Evolutionary conservation across 2,888 invertebrate species (phyloP).

Genomic region (Ligdia adustata): DNA sequence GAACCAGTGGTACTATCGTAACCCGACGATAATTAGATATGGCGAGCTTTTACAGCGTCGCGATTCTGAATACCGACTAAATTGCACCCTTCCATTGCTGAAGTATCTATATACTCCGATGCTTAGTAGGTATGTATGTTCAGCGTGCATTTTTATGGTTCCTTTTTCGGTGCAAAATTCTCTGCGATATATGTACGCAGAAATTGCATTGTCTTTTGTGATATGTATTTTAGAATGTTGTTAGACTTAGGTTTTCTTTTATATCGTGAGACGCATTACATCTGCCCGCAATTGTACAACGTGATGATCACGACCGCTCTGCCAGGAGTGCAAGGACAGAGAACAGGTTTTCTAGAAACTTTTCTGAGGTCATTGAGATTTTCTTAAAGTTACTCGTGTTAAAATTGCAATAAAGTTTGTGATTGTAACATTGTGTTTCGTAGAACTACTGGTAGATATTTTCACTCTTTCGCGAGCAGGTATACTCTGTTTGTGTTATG

Average conservation of each 20-base stretch:
- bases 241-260: conserved; percentile 1
- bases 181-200: conserved; percentile 5
- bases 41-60: conserved; percentile 80
- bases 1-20: conserved; percentile 47
- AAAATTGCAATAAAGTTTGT: too few species aligned
- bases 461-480: too few species aligned
- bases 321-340: too few species aligned
- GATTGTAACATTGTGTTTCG: too few species aligned
- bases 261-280: too few species aligned
- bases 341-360: too few species aligned
- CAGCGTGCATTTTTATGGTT: conserved; percentile 53
- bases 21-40: conserved; percentile 80
- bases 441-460: too few species aligned
- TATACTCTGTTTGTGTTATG: too few species aligned
- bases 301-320: too few species aligned
- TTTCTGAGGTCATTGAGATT: too few species aligned
- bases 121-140: conserved; percentile 48
- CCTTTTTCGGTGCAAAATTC: conserved; percentile 14
- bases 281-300: too few species aligned
- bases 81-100: conserved; percentile 80
- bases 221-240: conserved; percentile 6
- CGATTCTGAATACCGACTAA: conserved; percentile 78
- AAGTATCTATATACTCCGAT: conserved; percentile 71
- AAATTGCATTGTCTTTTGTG: conserved; percentile 7
- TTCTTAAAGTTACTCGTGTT: too few species aligned